A percentile compares a stretch with the other conserved stretches of the same genome.
Evolutionary conservation across 2,888 invertebrate species (phyloP).

Genomic region (Drosophila melanosoma): DNA sequence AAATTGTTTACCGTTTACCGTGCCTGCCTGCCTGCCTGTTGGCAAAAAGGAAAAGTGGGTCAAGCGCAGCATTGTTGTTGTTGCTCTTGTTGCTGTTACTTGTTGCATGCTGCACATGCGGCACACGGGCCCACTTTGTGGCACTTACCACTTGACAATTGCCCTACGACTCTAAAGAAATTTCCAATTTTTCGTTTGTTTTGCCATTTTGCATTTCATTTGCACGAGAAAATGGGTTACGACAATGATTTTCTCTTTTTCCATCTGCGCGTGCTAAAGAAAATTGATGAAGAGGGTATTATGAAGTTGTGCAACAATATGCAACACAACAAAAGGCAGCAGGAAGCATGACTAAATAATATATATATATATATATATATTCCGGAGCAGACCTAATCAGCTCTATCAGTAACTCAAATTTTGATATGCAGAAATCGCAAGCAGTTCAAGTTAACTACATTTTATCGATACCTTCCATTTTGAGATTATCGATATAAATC

Average conservation of each 20-base stretch:
- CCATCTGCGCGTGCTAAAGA: not conserved
- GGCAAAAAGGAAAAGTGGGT: constrained; percentile 82
- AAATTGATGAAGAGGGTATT: not conserved
- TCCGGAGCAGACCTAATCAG: not conserved
- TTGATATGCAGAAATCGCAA: no score
- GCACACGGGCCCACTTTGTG: constrained; percentile 51
- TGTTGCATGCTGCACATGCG: constrained; percentile 74
- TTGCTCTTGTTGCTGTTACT: constrained; percentile 51
- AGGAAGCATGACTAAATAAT: not conserved
- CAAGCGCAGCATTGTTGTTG: constrained; percentile 81
- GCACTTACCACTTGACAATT: constrained; percentile 70
- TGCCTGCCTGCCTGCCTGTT: constrained; percentile 32
- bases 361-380: not conserved
- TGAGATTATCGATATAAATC: not conserved
- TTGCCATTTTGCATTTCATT: constrained; percentile 63
- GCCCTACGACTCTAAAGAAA: constrained; percentile 41
- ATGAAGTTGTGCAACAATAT: not conserved
- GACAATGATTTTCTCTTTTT: constrained; percentile 67
- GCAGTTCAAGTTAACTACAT: no score
- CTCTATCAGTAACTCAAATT: no score
- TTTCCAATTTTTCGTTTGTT: constrained; percentile 43
- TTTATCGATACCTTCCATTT: not conserved
- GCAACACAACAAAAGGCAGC: not conserved
- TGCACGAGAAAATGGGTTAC: constrained; percentile 62
- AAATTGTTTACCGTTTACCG: constrained; percentile 65